Evolutionary conservation across 1,140 invertebrate genomes (phyloP), one percentile per base, ranked within the genome.

Genomic region (Drosophila pachea): DNA sequence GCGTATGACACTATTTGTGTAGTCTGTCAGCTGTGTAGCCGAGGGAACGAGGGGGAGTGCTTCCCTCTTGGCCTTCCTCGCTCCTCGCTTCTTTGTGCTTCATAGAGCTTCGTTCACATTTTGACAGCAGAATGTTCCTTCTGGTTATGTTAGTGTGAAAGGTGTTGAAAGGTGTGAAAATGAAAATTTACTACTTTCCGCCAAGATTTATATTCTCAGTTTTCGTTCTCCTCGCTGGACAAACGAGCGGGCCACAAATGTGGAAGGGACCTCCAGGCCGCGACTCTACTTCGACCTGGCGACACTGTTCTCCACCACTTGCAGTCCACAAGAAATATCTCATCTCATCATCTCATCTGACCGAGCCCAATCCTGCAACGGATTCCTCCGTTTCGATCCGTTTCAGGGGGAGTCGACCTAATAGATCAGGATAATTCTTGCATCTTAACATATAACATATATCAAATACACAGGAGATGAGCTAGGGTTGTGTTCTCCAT

Each of bases 161-260:
- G 77, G 84, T 73, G 84, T 87, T 87, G 84, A 87, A 78, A 87
- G 84, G 84, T 87, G 84, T 87, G 86, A 87, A 87, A 87, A 87
- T 87, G 84, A 87, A 86, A 87, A 87, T 87, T 87, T 87, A 86
- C 68, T 87, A 70, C 71, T 84, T 79, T 71, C 74, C 76, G 60
- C 71, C 55, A 81, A 84, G 81, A 87, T 88, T 87, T 87, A 81
- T 88, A 68, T 62, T 70, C 49, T 47, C 77, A 59, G 72, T 75
- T 77, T 73, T 68, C 77, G 29, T 40, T 52, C 48, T 2, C 12
- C 2, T 35, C 5, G 29, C 16, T 54, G 22, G 40, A 35, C 61
- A 16, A 47, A 31, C 9, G 29, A 31, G 14, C 32, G 16, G 22
- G 22, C 22, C 38, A 31, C 16, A 48, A 36, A 36, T 53, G 9